Evolutionary conservation across 2,113 vertebrate species (phyloP).

Genomic region (Sitta europaea): DNA sequence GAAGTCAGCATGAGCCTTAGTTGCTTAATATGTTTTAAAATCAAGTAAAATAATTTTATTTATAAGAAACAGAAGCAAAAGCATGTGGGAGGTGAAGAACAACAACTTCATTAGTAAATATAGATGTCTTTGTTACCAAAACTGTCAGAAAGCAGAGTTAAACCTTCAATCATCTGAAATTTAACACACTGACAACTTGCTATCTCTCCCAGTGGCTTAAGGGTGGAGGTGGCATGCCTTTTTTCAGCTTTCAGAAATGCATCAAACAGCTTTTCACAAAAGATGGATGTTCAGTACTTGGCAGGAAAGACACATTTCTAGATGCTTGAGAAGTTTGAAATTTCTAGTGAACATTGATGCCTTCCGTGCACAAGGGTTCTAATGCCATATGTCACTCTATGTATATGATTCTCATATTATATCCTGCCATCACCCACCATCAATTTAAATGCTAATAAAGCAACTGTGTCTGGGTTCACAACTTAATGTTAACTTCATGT

Average conservation of each 20-base stretch:
- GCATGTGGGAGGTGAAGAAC: not conserved
- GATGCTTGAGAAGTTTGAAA: conserved; percentile 1
- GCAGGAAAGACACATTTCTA: not conserved
- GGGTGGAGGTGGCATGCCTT: not conserved
- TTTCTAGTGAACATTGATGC: not conserved
- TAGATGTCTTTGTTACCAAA: not conserved
- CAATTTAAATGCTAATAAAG: not conserved
- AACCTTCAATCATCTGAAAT: not conserved
- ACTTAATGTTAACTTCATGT: not conserved
- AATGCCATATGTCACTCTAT: not conserved
- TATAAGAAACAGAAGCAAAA: not conserved
- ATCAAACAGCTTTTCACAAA: not conserved
- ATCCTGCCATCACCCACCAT: not conserved
- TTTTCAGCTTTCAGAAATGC: not conserved
- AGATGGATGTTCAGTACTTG: not conserved
- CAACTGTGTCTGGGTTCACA: not conserved
- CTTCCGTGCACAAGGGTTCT: not conserved
- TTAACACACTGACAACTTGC: not conserved
- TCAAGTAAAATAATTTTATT: not conserved
- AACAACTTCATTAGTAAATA: not conserved
- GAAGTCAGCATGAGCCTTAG: not conserved
- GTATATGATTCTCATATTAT: not conserved
- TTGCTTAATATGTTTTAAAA: not conserved
- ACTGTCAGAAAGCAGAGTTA: not conserved
- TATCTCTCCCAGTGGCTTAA: not conserved